Base-by-base conservation (phyloP, 2,113 vertebrate species). In the Geothlypis trichas region DNA sequence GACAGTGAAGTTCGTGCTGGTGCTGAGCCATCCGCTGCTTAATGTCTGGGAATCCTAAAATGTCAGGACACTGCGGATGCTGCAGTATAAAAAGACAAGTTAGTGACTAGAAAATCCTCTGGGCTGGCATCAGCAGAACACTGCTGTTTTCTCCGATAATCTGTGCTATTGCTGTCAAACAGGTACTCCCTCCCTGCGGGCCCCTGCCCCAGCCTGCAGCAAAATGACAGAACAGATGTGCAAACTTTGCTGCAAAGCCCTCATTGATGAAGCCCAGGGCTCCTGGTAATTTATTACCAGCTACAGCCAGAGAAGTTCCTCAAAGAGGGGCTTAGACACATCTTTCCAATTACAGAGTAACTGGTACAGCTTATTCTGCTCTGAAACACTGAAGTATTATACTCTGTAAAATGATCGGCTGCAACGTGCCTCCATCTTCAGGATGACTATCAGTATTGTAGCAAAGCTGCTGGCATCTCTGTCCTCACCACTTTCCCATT, bases 1-100 rank as follows among this genome's bases (percentile, higher is more conserved):
- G 33, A 39, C 19, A 52, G 13, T 31, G 62, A 78, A 51, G 37
- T 61, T 89, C 4, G 3, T 57, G 8, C 22, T 57, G n/a, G 30
- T 80, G 30, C 33, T 61, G 14, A 75, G 37, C 65, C 69, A 51
- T 78, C 51, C 49, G 51, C 59, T 28, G 59, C 65, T 49, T 59
- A 33, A 20, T 6, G 0, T 8, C 14, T 35, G 52, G 51, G 63
- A 75, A 74, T 61, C 55, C 92, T 94, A 96, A 58, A 97, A 89
- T 0, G 15, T 8, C 77, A 97, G 95, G 84, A 97, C 80, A 18
- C 30, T 96, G 81, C 96, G 78, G 74, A 98, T 97, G 52, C 97
- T 97, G 94, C 78, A 97, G 92, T 35, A 73, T 5, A 80, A 96
- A 94, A 91, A 10, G 37, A 52, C 18, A 55, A 13, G 27, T 96